Evolutionary conservation across 2,113 vertebrate species (phyloP).

Genomic region (Nettapus auritus): DNA sequence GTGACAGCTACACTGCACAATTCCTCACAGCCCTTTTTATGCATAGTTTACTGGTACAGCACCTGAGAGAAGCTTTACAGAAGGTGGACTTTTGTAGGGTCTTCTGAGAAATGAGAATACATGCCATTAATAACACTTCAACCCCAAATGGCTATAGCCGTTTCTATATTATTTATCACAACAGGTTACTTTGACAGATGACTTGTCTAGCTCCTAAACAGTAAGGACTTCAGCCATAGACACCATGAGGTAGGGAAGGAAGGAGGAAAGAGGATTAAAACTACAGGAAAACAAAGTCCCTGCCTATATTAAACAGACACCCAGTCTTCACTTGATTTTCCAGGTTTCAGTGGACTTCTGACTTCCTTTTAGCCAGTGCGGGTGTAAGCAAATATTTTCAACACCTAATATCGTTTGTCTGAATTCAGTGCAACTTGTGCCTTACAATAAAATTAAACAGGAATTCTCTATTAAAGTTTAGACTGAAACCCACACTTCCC

Average conservation of each 20-base stretch:
- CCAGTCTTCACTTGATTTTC: not conserved
- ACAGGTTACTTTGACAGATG: not conserved
- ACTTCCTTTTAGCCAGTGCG: not conserved
- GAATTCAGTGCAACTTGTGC: not conserved
- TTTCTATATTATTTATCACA: not conserved
- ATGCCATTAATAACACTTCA: not conserved
- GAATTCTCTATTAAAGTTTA: not conserved
- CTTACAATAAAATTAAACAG: not conserved
- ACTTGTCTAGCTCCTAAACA: not conserved
- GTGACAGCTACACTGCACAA: not conserved
- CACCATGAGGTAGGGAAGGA: not conserved
- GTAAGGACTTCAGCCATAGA: not conserved
- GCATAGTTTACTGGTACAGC: not conserved
- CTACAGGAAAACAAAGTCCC: not conserved
- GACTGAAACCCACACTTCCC: not conserved
- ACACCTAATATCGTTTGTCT: not conserved
- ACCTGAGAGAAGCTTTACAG: not conserved
- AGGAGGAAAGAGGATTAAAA: not conserved
- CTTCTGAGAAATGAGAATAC: not conserved
- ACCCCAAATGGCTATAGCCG: not conserved
- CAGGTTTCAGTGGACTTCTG: not conserved
- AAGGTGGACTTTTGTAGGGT: not conserved
- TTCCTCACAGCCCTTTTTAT: not conserved
- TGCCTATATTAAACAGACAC: not conserved
- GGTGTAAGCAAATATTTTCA: not conserved